phyloP scores from a whole-genome alignment of 1,140 invertebrate species.

The Frieseomelitta varia region DNA sequence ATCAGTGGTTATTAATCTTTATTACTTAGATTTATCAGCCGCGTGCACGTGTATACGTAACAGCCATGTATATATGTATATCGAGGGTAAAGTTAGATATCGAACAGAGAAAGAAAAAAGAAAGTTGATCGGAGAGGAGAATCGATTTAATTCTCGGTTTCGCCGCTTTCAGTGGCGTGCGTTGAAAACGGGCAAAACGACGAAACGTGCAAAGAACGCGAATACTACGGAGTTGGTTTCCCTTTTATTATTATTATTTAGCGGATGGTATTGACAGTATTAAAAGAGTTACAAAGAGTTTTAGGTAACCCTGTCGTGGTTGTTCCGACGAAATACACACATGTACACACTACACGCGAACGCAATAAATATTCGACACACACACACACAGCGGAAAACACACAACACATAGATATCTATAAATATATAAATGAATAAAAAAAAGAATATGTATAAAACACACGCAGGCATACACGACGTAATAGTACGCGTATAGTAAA shows the following conservation, averaged over 20 bases:
- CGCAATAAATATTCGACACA: neutral
- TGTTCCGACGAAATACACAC: constrained; percentile 36
- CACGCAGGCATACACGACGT: constrained; percentile 11
- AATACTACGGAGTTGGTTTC: neutral
- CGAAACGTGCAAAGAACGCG: neutral
- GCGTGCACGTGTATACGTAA: no score
- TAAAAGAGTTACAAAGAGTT: constrained; percentile 70
- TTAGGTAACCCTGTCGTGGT: constrained; percentile 59
- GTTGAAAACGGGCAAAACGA: neutral
- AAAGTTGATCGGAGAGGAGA: neutral
- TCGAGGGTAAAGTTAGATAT: neutral
- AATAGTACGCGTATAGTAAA: constrained; percentile 36
- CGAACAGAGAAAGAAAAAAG: no score
- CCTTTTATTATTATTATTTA: constrained; percentile 16
- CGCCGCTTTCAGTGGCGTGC: neutral
- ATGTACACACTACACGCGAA: neutral
- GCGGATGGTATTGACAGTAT: constrained; percentile 63
- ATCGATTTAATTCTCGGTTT: neutral
- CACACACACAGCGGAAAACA: neutral
- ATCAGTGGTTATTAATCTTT: neutral
- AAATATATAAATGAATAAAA: neutral
- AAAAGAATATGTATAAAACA: neutral
- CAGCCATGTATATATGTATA: no score
- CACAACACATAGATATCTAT: neutral
- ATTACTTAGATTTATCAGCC: neutral